phyloP scores from a whole-genome alignment of 2,888 invertebrate genomes.

The Diogma glabrata region DNA sequence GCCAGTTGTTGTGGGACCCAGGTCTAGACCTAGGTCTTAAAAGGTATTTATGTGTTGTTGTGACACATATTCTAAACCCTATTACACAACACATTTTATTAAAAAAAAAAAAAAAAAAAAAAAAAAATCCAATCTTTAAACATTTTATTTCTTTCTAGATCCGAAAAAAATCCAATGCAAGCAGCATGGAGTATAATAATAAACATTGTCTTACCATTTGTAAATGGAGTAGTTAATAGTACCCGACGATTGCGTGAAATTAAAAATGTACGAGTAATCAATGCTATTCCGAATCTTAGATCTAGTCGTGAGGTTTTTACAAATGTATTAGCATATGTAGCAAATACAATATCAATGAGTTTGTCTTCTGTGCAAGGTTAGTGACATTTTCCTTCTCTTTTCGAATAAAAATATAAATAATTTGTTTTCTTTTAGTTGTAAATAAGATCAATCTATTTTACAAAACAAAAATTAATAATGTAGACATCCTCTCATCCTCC shows the following conservation, averaged over 20 bases:
- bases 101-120: too few species aligned
- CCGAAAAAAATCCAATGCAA: slow-evolving; percentile 28
- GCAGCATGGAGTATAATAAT: slow-evolving; percentile 32
- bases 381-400: slow-evolving; percentile 4
- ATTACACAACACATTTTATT: too few species aligned
- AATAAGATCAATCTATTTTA: slow-evolving; percentile 32
- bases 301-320: slow-evolving; percentile 31
- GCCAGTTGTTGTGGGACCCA: too few species aligned
- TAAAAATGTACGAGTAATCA: slow-evolving; percentile 24
- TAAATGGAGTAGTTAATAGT: slow-evolving; percentile 31
- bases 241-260: slow-evolving; percentile 31
- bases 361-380: slow-evolving; percentile 34
- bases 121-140: too few species aligned
- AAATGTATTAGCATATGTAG: slow-evolving; percentile 33
- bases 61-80: too few species aligned
- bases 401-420: neutral
- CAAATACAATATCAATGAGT: slow-evolving; percentile 34
- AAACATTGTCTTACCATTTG: slow-evolving; percentile 31
- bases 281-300: slow-evolving; percentile 27
- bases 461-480: slow-evolving; percentile 27
- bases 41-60: too few species aligned
- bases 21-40: too few species aligned
- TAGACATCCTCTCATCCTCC: slow-evolving; percentile 30
- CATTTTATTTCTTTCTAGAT: slow-evolving; percentile 20
- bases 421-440: slow-evolving; percentile 12